Evolutionary conservation across 1,140 invertebrate genomes (phyloP).

Genomic region (Anastatus disparis): DNA sequence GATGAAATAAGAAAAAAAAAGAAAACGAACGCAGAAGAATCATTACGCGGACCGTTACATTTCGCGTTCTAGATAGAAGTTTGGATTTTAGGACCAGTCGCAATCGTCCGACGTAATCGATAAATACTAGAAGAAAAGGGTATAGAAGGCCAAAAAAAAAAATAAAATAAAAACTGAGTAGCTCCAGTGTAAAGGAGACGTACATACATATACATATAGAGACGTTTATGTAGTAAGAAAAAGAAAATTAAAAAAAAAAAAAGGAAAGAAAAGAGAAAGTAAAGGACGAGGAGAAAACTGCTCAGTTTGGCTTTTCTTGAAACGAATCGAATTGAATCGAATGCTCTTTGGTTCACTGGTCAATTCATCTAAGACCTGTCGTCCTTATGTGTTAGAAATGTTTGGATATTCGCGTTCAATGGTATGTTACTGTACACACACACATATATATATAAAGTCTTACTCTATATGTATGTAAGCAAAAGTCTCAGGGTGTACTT

Average conservation of each 20-base stretch:
- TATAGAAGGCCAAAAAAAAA: neutral
- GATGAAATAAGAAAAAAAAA: neutral
- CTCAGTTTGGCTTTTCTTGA: neutral
- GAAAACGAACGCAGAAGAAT: neutral
- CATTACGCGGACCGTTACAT: conserved; percentile 17
- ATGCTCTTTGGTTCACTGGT: conserved; percentile 11
- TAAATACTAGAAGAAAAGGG: conserved; percentile 8
- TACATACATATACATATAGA: neutral
- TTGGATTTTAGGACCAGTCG: too few species aligned
- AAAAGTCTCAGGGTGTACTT: too few species aligned
- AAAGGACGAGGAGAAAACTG: conserved; percentile 9
- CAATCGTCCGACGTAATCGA: conserved; percentile 6
- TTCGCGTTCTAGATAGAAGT: too few species aligned
- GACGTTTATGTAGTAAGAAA: too few species aligned
- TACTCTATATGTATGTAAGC: too few species aligned
- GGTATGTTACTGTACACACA: neutral
- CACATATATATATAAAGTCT: too few species aligned
- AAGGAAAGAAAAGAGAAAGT: neutral
- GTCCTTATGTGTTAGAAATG: neutral
- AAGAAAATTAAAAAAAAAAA: neutral
- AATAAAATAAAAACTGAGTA: too few species aligned
- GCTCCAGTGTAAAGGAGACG: neutral
- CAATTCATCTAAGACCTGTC: conserved; percentile 17
- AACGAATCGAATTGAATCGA: too few species aligned
- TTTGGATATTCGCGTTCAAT: neutral